Conservation (phyloP, 2,888 invertebrate species). For the Congeria kusceri region DNA sequence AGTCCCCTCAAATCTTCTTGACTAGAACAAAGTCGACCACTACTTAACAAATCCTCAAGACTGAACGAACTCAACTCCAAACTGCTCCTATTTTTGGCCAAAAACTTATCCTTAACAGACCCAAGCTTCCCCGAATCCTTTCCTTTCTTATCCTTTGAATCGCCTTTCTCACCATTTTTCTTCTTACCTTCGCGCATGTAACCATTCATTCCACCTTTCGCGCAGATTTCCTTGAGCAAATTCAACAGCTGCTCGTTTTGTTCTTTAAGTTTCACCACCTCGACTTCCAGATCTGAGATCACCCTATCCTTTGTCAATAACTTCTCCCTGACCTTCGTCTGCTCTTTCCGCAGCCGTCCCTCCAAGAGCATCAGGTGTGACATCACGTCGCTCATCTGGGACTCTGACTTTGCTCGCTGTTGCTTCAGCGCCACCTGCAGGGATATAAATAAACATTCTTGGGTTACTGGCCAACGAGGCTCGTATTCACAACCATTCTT, state of each 20-base stretch:
- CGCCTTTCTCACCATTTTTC: conserved; percentile 27
- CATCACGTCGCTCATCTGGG: conserved; percentile 72
- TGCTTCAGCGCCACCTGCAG: conserved; percentile 51
- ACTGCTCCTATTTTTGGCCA: conserved; percentile 76
- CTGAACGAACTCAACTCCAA: conserved; percentile 74
- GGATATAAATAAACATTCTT: too few species aligned
- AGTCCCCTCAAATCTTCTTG: conserved; percentile 73
- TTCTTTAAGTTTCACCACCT: conserved; percentile 72
- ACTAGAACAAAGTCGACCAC: conserved; percentile 71
- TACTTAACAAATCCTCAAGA: conserved; percentile 67
- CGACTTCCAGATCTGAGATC: conserved; percentile 68
- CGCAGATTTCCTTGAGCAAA: conserved; percentile 73
- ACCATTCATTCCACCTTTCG: conserved; percentile 72
- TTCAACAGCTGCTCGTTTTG: conserved; percentile 72
- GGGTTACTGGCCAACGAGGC: too few species aligned
- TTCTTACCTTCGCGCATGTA: conserved; percentile 54
- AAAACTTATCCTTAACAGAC: conserved; percentile 72
- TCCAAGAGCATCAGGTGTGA: conserved; percentile 76
- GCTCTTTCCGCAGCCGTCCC: conserved; percentile 74
- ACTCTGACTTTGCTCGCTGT: conserved; percentile 65
- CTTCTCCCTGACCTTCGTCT: conserved; percentile 65
- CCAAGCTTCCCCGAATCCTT: conserved; percentile 64
- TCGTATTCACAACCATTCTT: too few species aligned
- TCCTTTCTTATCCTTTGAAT: conserved; percentile 40
- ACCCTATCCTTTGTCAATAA: conserved; percentile 71